phyloP scores from a whole-genome alignment of 1,140 invertebrate species.

The Carcinoscorpius rotundicauda region DNA sequence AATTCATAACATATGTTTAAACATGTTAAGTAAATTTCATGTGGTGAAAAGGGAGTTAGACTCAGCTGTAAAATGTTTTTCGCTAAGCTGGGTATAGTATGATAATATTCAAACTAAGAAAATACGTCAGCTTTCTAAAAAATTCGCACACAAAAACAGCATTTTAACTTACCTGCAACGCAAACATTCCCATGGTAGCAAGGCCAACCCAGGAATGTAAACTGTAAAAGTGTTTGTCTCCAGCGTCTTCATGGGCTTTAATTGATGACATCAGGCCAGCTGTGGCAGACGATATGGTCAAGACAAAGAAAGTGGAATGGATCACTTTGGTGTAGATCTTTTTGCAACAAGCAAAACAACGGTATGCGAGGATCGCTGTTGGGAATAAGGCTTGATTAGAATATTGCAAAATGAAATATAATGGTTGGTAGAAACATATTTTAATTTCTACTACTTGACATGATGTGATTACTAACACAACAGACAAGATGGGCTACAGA shows the following conservation, averaged over 20 bases:
- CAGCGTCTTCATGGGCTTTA: conserved; percentile 29
- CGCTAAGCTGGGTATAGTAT: too few species aligned
- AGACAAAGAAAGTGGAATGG: conserved; percentile 66
- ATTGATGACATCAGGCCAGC: conserved; percentile 59
- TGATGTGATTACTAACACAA: too few species aligned
- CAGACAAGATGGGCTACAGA: too few species aligned
- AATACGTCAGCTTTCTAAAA: too few species aligned
- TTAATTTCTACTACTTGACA: too few species aligned
- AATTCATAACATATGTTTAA: too few species aligned
- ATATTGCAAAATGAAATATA: not conserved
- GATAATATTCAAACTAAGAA: too few species aligned
- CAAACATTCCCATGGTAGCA: conserved; percentile 68
- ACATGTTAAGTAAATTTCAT: too few species aligned
- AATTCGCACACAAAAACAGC: too few species aligned
- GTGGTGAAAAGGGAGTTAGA: too few species aligned
- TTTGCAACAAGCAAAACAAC: conserved; percentile 63
- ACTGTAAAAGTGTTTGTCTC: conserved; percentile 63
- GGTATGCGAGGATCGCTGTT: conserved; percentile 64
- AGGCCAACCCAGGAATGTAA: conserved; percentile 76
- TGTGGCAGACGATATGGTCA: conserved; percentile 65
- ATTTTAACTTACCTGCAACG: conserved; percentile 47
- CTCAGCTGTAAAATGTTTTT: too few species aligned
- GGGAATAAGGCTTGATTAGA: conserved; percentile 8
- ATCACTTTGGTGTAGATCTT: conserved; percentile 68
- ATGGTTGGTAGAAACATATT: too few species aligned